Evolutionary conservation across 2,797 vertebrate species (phyloP).

Genomic region (Numenius phaeopus): DNA sequence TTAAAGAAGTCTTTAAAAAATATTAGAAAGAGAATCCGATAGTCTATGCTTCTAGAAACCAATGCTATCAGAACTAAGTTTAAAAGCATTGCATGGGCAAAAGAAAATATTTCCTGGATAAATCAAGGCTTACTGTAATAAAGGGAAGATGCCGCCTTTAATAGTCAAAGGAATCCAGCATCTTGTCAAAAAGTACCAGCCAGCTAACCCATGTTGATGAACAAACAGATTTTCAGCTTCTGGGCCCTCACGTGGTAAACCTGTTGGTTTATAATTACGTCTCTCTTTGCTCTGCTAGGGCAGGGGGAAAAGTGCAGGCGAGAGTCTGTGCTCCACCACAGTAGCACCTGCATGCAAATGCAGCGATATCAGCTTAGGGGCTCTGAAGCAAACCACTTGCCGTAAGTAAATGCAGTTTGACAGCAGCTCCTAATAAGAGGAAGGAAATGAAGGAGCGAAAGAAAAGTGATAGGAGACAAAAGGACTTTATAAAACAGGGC

Average conservation of each 20-base stretch:
- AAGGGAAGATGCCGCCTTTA: slow-evolving; percentile 5
- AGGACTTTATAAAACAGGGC: slow-evolving; percentile 53
- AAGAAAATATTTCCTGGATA: background rate
- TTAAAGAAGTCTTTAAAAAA: background rate
- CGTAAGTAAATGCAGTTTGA: slow-evolving; percentile 46
- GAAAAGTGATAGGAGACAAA: slow-evolving; percentile 67
- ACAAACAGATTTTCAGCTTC: background rate
- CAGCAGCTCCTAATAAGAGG: slow-evolving; percentile 33
- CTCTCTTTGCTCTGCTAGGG: background rate
- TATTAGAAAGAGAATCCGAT: background rate
- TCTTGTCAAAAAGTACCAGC: background rate
- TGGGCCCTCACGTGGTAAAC: background rate
- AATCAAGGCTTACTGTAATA: background rate
- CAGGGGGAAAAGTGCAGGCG: background rate
- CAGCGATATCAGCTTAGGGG: background rate
- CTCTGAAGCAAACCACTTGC: slow-evolving; percentile 39
- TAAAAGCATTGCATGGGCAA: background rate
- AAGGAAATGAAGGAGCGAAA: slow-evolving; percentile 62
- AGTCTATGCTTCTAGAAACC: background rate
- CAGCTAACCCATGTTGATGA: background rate
- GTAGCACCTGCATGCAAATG: slow-evolving; percentile 68
- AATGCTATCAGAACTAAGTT: background rate
- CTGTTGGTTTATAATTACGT: background rate
- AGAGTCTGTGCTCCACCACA: background rate
- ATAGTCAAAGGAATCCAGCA: background rate